These are phyloP conservation scores for Congeria kusceri DNA, from an alignment of 2,888 invertebrate genomes.

Conservation along the genomic window DNA sequence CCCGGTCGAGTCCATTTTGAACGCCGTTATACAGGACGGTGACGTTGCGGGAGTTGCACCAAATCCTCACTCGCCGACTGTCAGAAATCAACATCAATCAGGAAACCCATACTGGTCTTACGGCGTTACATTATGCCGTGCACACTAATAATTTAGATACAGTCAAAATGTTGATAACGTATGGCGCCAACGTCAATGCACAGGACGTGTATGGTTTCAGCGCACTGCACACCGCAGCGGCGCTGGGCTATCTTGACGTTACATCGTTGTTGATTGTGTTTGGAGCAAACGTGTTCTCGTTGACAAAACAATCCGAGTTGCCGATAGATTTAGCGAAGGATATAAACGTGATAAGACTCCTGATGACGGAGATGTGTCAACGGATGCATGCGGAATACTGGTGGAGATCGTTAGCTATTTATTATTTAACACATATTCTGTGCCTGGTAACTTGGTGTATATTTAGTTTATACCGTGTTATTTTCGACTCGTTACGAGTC, in stretches of 20 bases:
- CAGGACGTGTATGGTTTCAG: constrained; percentile 80
- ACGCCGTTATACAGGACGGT: constrained; percentile 80
- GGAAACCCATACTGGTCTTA: constrained; percentile 78
- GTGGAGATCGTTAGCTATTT: constrained; percentile 47
- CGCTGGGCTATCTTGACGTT: constrained; percentile 78
- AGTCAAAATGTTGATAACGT: constrained; percentile 76
- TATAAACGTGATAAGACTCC: constrained; percentile 70
- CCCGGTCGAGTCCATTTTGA: constrained; percentile 79
- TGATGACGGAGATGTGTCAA: constrained; percentile 74
- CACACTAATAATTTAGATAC: constrained; percentile 81
- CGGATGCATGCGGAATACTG: constrained; percentile 71
- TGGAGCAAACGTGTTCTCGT: constrained; percentile 78
- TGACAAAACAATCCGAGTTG: constrained; percentile 75
- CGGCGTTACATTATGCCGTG: constrained; percentile 80
- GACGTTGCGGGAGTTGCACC: constrained; percentile 75
- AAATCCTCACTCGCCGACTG: constrained; percentile 65
- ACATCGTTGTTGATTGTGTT: constrained; percentile 75
- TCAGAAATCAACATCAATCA: constrained; percentile 76
- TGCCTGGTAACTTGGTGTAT: constrained; percentile 1
- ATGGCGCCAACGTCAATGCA: constrained; percentile 76
- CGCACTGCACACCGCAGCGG: constrained; percentile 81
- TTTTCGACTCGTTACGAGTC: too few relatives aligned
- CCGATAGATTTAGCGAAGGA: constrained; percentile 81
- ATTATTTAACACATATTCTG: constrained; percentile 11
- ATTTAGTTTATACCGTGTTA: too few relatives aligned